Base-by-base conservation (phyloP, 2,888 invertebrate genomes). In the Amphipyra tragopoginis region DNA sequence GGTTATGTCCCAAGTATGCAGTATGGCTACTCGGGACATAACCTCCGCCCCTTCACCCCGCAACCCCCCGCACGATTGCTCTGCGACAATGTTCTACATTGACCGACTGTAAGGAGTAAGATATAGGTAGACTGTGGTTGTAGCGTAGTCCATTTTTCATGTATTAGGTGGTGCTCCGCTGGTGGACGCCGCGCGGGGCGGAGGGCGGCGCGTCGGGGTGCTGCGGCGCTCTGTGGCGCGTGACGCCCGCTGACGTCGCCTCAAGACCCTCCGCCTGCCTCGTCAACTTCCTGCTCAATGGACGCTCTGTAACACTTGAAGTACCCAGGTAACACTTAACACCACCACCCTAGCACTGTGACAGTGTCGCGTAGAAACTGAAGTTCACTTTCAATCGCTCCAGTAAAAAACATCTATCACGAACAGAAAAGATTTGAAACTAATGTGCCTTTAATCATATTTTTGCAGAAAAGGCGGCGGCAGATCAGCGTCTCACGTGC, bases 251-350 rank as follows among this genome's bases (percentile, higher is more conserved):
- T 0, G 99, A 99, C 91, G 99, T 99, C 0, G 99, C 99, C 76
- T 99, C 99, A 15, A 96, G 99, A 0, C 99, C 99, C 0, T 99
- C 99, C 0, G 98, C 99, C 0, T 99, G 99, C 88, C 95, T 99
- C 53, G 99, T 99, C 48, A 99, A 99, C 92, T 99, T 99, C 91
- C 94, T 99, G n/a, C 95, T 99, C 0, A 98, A 98, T 84, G 99
- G 99, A 9, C 95, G 98, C n/a, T 98, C 98, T 0, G 98, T 98
- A 11, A 97, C 98, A 95, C 92, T 99, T 50, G 99, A 99, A 93
- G 98, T 98, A 96, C 98, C 97, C 0, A 95, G 96, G 92, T 95
- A 91, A 96, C 4, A 14, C 1, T 2, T 21, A 29, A 9, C 14
- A 1, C 11, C 5, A 7, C 8, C 1, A 3, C 2, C 21, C 21